Evolutionary conservation across 2,113 vertebrate species (phyloP), one percentile per base, ranked within the genome.

Genomic region (Turnix velox): DNA sequence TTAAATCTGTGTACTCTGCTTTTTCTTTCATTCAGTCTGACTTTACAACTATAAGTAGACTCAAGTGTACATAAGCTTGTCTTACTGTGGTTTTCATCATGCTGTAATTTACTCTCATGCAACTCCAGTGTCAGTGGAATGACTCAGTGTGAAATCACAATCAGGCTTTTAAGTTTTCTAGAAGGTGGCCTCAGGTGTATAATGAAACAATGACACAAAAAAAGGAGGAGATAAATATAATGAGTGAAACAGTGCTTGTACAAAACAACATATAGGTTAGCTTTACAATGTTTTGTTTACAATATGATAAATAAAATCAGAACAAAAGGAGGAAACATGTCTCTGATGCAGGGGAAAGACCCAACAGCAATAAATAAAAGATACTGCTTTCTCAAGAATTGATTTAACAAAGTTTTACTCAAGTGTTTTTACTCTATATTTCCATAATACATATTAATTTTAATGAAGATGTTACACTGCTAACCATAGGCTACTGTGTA

Each of bases 1-100:
- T 35, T 66, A 58, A 76, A 35, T 39, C 37, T 45, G 2, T 52
- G 28, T 62, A 20, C 6, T 30, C 15, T 80, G 2, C 12, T 92
- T 87, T 82, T 84, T 12, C 19, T 72, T 77, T 88, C 0, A 3
- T 59, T 81, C 94, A 75, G 18, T 33, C 18, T 79, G 67, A 31
- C 28, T 75, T 89, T 68, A 22, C 31, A 66, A 37, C 42, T 48
- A 40, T 71, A 48, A 23, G 17, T 73, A 45, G 54, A 61, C 22
- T 63, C 22, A 7, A n/a, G 2, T n/a, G 30, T 55, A 12, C 33
- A 14, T 68, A 63, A 4, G 0, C 45, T 87, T 2, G 0, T 10
- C 31, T 82, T 30, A 7, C 9, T 76, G 35, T 73, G 42, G 12
- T 69, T 80, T 39, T 86, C 31, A 9, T 69, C 3, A 0, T 65